These are phyloP conservation scores for Sinonovacula constricta DNA, from an alignment of 1,140 invertebrate species.

Conservation along the genomic window DNA sequence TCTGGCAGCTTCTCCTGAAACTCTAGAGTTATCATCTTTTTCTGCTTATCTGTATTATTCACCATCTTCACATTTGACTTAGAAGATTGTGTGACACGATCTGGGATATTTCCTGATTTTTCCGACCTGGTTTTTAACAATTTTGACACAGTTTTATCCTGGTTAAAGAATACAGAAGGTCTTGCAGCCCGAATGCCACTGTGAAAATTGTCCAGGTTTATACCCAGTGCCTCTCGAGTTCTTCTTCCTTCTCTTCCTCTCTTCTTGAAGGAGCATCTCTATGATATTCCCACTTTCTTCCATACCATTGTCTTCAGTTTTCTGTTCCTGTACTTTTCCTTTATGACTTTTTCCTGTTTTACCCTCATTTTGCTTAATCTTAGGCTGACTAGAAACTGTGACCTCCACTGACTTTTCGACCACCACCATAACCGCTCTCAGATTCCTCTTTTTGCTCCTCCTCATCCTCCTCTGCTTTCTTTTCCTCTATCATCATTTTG, in stretches of 20 bases:
- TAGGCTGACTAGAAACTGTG: not conserved
- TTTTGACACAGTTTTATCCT: not conserved
- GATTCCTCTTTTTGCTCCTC: too few relatives aligned
- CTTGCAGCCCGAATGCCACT: not conserved
- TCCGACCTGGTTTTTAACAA: not conserved
- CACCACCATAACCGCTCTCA: not conserved
- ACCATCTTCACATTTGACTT: not conserved
- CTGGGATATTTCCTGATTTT: not conserved
- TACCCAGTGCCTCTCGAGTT: not conserved
- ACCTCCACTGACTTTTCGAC: too few relatives aligned
- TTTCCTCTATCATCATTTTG: not conserved
- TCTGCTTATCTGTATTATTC: not conserved
- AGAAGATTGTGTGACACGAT: too few relatives aligned
- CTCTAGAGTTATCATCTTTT: slow-evolving; percentile 5
- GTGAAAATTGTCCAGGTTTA: not conserved
- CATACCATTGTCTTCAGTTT: not conserved
- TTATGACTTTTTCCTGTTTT: not conserved
- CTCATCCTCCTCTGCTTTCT: too few relatives aligned
- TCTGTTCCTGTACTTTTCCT: not conserved
- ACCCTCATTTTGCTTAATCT: not conserved
- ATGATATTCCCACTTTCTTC: not conserved
- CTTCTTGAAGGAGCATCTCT: not conserved
- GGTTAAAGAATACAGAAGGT: not conserved
- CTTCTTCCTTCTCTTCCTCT: not conserved
- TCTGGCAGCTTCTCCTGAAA: too few relatives aligned